Evolutionary conservation across 2,797 vertebrate genomes (phyloP).

Genomic region (Tinamus major): DNA sequence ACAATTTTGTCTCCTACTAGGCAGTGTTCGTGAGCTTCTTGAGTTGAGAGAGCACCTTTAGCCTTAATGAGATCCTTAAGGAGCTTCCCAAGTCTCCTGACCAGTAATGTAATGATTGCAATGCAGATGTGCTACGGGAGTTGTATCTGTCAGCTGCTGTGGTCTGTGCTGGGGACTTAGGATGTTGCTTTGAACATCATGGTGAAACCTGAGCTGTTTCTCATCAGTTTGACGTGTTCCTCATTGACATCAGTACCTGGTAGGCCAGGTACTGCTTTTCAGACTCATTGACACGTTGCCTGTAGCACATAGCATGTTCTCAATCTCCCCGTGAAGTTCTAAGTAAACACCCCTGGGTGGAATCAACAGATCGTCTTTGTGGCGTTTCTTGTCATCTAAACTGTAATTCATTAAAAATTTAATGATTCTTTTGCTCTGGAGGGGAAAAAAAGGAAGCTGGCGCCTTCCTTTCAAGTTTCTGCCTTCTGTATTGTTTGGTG

Average conservation of each 20-base stretch:
- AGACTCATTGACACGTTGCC: not conserved
- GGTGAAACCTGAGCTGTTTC: not conserved
- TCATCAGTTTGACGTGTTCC: not conserved
- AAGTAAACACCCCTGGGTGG: slow-evolving; percentile 46
- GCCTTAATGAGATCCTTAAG: not conserved
- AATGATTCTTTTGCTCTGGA: slow-evolving; percentile 27
- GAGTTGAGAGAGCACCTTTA: not conserved
- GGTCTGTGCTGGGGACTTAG: not conserved
- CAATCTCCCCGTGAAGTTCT: not conserved
- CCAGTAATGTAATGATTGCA: not conserved
- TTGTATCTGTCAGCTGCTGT: not conserved
- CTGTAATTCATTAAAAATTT: slow-evolving; percentile 71
- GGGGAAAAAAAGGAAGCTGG: not conserved
- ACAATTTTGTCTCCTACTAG: not conserved
- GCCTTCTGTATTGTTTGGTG: not conserved
- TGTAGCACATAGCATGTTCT: not conserved
- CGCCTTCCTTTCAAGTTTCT: slow-evolving; percentile 45
- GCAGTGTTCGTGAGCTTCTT: not conserved
- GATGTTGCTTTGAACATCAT: not conserved
- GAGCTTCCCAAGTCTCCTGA: not conserved
- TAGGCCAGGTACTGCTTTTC: rapidly evolving
- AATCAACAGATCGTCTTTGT: slow-evolving; percentile 55
- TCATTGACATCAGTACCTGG: not conserved
- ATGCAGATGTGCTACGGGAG: not conserved
- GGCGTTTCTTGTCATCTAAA: slow-evolving; percentile 61